A percentile compares a stretch with the other conserved stretches of the same genome.
Evolutionary conservation across 2,113 vertebrate species (phyloP).

Genomic region (Mesembrinibis cayennensis): DNA sequence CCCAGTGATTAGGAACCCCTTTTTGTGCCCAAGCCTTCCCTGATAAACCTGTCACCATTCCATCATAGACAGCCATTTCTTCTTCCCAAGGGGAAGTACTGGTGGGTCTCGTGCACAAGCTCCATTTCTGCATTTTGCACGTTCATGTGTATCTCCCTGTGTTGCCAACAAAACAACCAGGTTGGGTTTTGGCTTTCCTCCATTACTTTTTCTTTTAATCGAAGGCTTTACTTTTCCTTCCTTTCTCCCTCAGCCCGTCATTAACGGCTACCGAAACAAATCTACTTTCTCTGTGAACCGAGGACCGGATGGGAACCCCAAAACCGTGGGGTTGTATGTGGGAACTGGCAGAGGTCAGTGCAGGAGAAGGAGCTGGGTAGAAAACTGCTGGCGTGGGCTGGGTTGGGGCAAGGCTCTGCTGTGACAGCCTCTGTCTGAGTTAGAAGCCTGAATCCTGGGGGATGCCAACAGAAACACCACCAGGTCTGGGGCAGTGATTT

Average conservation of each 20-base stretch:
- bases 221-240: neutral
- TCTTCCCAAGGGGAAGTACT: neutral
- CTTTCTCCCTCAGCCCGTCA: constrained; percentile 64
- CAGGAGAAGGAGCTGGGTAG: neutral
- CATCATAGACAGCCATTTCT: neutral
- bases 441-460: neutral
- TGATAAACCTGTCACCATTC: neutral
- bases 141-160: neutral
- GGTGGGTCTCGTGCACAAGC: neutral
- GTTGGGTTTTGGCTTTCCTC: neutral
- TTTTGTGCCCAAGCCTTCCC: neutral
- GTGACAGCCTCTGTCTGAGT: neutral
- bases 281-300: constrained; percentile 86
- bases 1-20: neutral
- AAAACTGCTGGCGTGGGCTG: neutral
- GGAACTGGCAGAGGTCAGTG: constrained; percentile 74
- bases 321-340: constrained; percentile 83
- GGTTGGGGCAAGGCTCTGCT: neutral
- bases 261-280: constrained; percentile 84
- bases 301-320: constrained; percentile 84
- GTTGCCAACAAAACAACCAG: neutral
- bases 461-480: neutral
- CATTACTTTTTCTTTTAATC: neutral
- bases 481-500: neutral
- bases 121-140: neutral